Base-by-base conservation (phyloP, 2,113 vertebrate genomes). In the Butorides virescens region DNA sequence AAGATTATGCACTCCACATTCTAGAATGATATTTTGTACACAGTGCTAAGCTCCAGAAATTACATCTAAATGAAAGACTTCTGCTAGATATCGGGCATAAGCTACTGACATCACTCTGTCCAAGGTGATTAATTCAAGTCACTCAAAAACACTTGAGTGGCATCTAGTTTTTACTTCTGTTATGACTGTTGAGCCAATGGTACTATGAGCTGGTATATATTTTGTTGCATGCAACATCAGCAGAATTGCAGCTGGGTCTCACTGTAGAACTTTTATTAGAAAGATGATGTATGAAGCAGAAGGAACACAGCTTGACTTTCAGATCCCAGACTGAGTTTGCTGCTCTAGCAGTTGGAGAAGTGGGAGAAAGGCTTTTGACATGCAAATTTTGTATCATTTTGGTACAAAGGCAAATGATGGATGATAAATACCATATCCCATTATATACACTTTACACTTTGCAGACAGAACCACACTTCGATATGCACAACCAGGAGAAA, bases 231-330 rank as follows among this genome's bases (percentile, higher is more conserved):
- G 94, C n/a, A 34, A 94, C 97, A 95, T 88, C 94, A 73, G 94
- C 86, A 58, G 77, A 82, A 58, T 15, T 89, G 89, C 96, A 97
- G 96, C 96, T 96, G 96, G 74, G 46, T 72, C 84, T 89, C 74
- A 76, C 73, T 87, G 75, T 68, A 90, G 86, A 92, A 95, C 86
- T 88, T 92, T 91, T 79, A 87, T 96, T 88, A 92, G 92, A 82
- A 95, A 76, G 84, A 79, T 94, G 92, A 93, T 97, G 89, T 32
- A 52, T 63, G 91, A 92, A 66, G 89, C 94, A 96, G 77, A 93
- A 96, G 92, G 76, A 95, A 63, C 94, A 55, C 94, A 96, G 96
- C 95, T 92, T 79, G 91, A 37, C 74, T 97, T 88, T 87, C 77
- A 73, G 84, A 85, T 79, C 67, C 61, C 91, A 96, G 92, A 82